Base-by-base conservation (phyloP, 2,888 invertebrate species). In the Galerucella calmariensis region DNA sequence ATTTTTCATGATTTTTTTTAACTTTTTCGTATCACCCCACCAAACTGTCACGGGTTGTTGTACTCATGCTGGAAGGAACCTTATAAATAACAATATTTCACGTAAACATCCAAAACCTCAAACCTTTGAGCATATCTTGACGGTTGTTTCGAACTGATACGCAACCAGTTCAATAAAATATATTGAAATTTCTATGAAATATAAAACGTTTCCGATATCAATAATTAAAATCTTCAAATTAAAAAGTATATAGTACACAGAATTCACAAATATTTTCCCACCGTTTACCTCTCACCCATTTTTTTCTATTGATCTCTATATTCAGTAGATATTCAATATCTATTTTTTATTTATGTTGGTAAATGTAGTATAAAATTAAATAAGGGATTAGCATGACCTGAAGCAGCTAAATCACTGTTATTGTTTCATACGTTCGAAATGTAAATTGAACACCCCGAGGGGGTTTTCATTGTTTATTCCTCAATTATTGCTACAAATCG, bases 351-450 rank as follows among this genome's bases (percentile, higher is more conserved):
- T 58, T 20, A 14, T 67, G 63, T 70, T 51, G 62, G 67, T 59
- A 73, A 66, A 75, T 77, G 78, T 78, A 79, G 79, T 75, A 79
- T 79, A 79, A 82, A 27, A 82, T 81, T 82, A 82, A 83, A 83
- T 82, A 82, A 82, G 76, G 78, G 79, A 78, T 81, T 79, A 80
- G 77, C 78, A 67, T 67, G 56, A 80, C 83, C 81, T 78, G 74
- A 75, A 81, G 84, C 82, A 78, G 65, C 77, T 79, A 78, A 82
- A 83, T 83, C 83, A 83, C 81, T 81, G 82, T 82, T 83, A 83
- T 82, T 82, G 83, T 83, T 83, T 80, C 81, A 81, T 80, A 78
- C 81, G 78, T 77, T 79, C 71, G 76, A 75, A 79, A 82, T 82
- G 82, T 81, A 82, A 83, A 82, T 82, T 75, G 74, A 75, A 73